Evolutionary conservation across 2,888 invertebrate genomes (phyloP), one percentile per base, ranked within the genome.

Genomic region (Fragum sueziense): DNA sequence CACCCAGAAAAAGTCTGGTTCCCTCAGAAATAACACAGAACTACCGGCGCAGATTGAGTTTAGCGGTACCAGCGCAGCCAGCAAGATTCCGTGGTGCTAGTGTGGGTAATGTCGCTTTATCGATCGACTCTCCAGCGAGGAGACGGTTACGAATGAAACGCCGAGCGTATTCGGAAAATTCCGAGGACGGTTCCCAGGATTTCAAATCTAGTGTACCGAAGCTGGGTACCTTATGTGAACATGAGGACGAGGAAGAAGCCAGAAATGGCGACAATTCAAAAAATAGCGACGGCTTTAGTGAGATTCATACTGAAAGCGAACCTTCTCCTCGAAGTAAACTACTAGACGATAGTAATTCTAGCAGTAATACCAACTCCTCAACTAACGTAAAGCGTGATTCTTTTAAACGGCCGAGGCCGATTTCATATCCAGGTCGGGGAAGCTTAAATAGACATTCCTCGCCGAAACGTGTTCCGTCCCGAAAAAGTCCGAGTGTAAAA

Each of bases 1-100:
- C 47, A 1, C 74, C 79, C 7, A 54, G 84, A 20, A 80, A 74
- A 47, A 84, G 84, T 61, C 14, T 83, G 11, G 79, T 74, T 0
- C 78, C 81, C 6, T 76, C 75, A 1, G 80, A 76, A 7, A 84
- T 76, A 2, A 74, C 79, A 17, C 71, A 78, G 52, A 87, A 87
- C 57, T 87, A 87, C 69, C 74, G 82, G n/a, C 84, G 87, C 2
- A 77, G 86, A 31, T 70, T 86, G 11, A 87, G 87, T 79, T 61
- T 86, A 22, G 86, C 87, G 68, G 73, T 68, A 20, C 79, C 82
- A 29, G 67, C 62, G 3, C 54, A 79, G 14, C 65, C 57, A 17
- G 62, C 71, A 1, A 61, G 85, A 51, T 70, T 82, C 14, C 76
- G 87, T 0, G 80, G 80, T 27, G 57, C 61, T 20, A 80, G 80